Percentiles rank a stretch among this genome's conserved stretches.
phyloP scores from a whole-genome alignment of 2,888 invertebrate species.

The Mesoligia furuncula region DNA sequence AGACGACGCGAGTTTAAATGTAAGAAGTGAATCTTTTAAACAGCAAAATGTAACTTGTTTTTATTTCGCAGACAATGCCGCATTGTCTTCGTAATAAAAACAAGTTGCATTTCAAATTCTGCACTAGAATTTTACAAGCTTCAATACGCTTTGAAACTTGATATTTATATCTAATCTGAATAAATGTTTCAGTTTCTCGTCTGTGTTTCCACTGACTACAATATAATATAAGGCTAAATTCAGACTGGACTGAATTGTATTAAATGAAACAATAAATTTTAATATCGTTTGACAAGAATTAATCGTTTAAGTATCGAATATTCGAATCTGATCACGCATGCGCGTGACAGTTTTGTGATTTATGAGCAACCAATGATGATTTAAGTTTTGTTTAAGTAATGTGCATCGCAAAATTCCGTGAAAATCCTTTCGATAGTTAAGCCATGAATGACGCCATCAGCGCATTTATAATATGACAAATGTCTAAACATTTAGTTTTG shows the following conservation, averaged over 20 bases:
- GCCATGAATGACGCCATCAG: background rate
- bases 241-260: background rate
- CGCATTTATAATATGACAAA: background rate
- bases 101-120: background rate
- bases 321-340: background rate
- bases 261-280: background rate
- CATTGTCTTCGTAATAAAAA: slow-evolving; percentile 25
- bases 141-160: background rate
- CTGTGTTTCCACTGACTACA: background rate
- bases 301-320: background rate
- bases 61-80: too few relatives aligned
- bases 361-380: background rate
- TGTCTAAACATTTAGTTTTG: background rate
- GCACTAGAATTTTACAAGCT: background rate
- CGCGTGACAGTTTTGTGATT: background rate
- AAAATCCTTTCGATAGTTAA: background rate
- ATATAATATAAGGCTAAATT: slow-evolving; percentile 9
- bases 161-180: slow-evolving; percentile 18
- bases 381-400: background rate
- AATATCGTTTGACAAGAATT: background rate
- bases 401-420: background rate
- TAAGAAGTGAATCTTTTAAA: slow-evolving; percentile 5
- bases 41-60: too few relatives aligned
- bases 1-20: slow-evolving; percentile 12
- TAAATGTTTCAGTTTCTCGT: slow-evolving; percentile 21